Evolutionary conservation across 2,113 vertebrate genomes (phyloP).

Genomic region (Seriola aureovittata): DNA sequence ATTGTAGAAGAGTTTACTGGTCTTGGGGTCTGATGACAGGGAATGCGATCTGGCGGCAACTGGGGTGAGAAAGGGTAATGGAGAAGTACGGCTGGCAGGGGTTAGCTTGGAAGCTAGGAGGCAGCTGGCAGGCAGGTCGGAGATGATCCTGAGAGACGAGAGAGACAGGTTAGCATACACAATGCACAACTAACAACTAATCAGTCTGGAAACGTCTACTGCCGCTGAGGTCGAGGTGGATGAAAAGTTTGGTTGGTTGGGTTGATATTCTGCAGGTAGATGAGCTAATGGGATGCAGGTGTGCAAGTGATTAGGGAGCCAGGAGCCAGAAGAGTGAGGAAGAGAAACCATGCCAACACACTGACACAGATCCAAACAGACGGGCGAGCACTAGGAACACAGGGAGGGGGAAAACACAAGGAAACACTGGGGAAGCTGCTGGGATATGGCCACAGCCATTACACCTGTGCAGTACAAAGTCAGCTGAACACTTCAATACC

Average conservation of each 20-base stretch:
- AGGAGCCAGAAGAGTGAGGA: not conserved
- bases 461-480: not conserved
- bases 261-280: not conserved
- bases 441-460: no score
- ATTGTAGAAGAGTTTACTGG: not conserved
- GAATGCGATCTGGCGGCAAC: not conserved
- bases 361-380: not conserved
- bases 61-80: not conserved
- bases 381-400: not conserved
- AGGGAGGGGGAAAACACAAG: no score
- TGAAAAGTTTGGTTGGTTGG: not conserved
- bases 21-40: not conserved
- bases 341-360: not conserved
- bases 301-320: not conserved
- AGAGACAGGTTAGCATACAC: not conserved
- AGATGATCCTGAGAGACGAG: no score
- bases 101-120: not conserved
- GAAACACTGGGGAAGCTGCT: no score
- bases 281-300: not conserved
- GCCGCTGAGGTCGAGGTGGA: not conserved
- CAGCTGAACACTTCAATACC: conserved; percentile 18
- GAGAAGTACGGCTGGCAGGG: not conserved
- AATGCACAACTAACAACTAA: not conserved
- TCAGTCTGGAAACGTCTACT: not conserved
- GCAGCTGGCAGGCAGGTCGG: not conserved